phyloP scores from a whole-genome alignment of 2,113 vertebrate species.

The Apus apus region DNA sequence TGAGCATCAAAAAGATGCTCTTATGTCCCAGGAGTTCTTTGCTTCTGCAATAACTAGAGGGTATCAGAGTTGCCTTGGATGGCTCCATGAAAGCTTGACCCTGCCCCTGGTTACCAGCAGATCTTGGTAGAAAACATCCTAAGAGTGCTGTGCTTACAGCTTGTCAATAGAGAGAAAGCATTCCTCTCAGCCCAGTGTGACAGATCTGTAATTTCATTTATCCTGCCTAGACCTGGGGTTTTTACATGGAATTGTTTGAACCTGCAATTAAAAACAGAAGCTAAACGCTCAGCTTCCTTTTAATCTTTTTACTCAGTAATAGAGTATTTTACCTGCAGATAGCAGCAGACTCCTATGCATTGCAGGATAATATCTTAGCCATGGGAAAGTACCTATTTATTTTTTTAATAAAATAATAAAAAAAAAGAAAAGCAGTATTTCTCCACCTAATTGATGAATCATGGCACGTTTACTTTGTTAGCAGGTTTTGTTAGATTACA shows the following conservation, averaged over 20 bases:
- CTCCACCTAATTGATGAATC: neutral
- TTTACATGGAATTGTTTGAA: neutral
- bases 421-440: neutral
- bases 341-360: constrained; percentile 64
- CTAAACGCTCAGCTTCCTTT: neutral
- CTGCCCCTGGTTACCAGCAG: neutral
- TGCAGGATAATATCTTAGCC: neutral
- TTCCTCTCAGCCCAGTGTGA: neutral
- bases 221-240: neutral
- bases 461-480: neutral
- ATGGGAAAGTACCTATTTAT: neutral
- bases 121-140: neutral
- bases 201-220: neutral
- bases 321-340: constrained; percentile 69
- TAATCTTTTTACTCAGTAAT: constrained; percentile 30
- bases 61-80: neutral
- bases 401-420: neutral
- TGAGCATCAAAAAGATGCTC: neutral
- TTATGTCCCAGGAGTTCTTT: neutral
- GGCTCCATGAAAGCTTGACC: neutral
- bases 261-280: neutral
- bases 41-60: neutral
- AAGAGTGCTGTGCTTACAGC: neutral
- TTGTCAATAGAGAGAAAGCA: neutral
- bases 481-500: neutral